Base-by-base conservation (phyloP, 53 echinoderm and acorn worm species). In the Astropecten irregularis region DNA sequence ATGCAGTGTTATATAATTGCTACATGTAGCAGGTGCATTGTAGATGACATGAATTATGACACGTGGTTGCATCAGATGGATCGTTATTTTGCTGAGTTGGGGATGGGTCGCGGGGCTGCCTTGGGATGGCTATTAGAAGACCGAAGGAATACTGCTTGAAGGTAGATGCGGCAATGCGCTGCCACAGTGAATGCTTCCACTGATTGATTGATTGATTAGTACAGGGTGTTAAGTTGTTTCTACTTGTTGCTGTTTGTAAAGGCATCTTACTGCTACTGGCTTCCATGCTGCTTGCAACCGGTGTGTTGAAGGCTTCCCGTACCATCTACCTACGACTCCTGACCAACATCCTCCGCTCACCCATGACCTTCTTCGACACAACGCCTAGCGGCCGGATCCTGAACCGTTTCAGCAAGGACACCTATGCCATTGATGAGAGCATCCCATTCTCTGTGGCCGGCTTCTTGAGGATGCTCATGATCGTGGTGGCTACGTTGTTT, bases 361-460 rank as follows among this genome's bases (percentile, higher is more conserved):
- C 95, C 16, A 95, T 95, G 92, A 49, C 57, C 33, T 95, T 92
- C 83, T 95, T 92, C 74, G 95, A 95, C 90, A 92, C 85, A 38
- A 87, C 90, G 19, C 92, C 92, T 0, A 81, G 37, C 33, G 95
- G 95, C 10, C 90, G 90, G 50, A 84, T 95, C 49, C 50, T 95
- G 56, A 95, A 95, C 69, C 90, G 92, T 16, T 95, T 95, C 81
- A 84, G 90, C 59, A 95, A 92, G 83, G 95, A 95, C 70, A 89
- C 92, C 5, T 77, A 95, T 71, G 66, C 66, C 42, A 63, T 89
- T 46, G 95, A 95, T 46, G 81, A 88, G 22, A 68, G 47, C 42
- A 37, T 94, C n/a, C 84, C 92, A 1, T 36, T 66, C 19, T 35
- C 68, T 21, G 29, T 85, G 10, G 82, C 81, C 38, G 64, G 85